phyloP scores from a whole-genome alignment of 1,140 invertebrate genomes.

The Sitodiplosis mosellana region DNA sequence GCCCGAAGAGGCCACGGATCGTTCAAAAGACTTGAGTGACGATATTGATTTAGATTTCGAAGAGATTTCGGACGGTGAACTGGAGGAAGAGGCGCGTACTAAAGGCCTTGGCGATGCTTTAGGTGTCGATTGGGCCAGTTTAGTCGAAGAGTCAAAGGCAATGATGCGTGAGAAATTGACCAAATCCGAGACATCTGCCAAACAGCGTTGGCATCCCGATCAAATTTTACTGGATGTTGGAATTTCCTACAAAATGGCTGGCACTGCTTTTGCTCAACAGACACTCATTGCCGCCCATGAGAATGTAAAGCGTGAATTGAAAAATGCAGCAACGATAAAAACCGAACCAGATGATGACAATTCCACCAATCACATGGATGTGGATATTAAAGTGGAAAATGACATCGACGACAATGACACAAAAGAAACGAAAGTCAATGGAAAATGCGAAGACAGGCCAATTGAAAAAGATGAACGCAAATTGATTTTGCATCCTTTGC shows the following conservation, averaged over 20 bases:
- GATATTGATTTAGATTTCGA: slow-evolving; percentile 57
- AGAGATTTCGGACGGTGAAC: slow-evolving; percentile 73
- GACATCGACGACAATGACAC: slow-evolving; percentile 9
- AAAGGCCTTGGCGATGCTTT: slow-evolving; percentile 67
- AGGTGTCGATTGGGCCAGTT: slow-evolving; percentile 81
- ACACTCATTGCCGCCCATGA: slow-evolving; percentile 18
- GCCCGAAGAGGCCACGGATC: slow-evolving; percentile 15
- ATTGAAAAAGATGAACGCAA: slow-evolving; percentile 4
- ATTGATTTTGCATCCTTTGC: slow-evolving; percentile 31
- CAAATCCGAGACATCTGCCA: slow-evolving; percentile 32
- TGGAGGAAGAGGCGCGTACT: slow-evolving; percentile 52
- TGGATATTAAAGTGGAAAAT: slow-evolving; percentile 13
- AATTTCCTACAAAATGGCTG: slow-evolving; percentile 48
- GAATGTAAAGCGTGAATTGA: slow-evolving; percentile 16
- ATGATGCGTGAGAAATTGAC: slow-evolving; percentile 22
- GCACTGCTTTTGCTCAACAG: slow-evolving; percentile 38
- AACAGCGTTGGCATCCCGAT: slow-evolving; percentile 57
- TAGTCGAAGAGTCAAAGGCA: slow-evolving; percentile 54
- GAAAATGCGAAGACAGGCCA: too few relatives aligned
- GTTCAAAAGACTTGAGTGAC: slow-evolving; percentile 17
- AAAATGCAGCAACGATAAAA: slow-evolving; percentile 9
- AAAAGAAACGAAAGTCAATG: slow-evolving; percentile 4
- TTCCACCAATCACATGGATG: slow-evolving; percentile 10
- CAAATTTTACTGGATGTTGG: slow-evolving; percentile 50
- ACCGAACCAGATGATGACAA: slow-evolving; percentile 7